These are phyloP conservation scores for Oophaga pumilio DNA, from an alignment of 2,113 vertebrate species.

Conservation along the genomic window DNA sequence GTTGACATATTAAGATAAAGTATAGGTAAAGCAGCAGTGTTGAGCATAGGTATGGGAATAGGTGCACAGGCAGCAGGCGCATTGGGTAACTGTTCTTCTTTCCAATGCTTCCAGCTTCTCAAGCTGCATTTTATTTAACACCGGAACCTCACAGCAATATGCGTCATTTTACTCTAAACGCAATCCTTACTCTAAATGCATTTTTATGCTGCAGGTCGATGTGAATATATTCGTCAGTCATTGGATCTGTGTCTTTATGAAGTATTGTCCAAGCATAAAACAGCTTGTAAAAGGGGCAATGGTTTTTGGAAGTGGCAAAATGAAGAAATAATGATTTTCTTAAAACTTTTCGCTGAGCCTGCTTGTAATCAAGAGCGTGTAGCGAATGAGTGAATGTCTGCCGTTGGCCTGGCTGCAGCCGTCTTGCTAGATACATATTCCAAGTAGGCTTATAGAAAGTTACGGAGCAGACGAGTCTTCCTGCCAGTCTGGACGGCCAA, in stretches of 20 bases:
- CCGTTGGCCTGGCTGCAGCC: constrained; percentile 61
- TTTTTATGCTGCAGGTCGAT: neutral
- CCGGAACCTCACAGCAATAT: neutral
- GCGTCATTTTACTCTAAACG: neutral
- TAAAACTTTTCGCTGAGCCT: constrained; percentile 51
- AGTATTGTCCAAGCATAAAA: constrained; percentile 13
- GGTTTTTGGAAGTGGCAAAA: constrained; percentile 54
- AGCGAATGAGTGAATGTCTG: constrained; percentile 62
- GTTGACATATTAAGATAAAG: no score
- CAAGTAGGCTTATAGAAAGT: constrained; percentile 53
- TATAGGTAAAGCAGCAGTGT: no score
- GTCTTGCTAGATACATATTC: constrained; percentile 37
- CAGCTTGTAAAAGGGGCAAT: constrained; percentile 2
- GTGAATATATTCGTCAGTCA: neutral
- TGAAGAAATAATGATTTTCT: constrained; percentile 39
- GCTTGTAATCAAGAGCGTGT: constrained; percentile 55
- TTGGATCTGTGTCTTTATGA: neutral
- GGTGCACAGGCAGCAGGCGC: no score
- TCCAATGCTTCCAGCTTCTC: neutral
- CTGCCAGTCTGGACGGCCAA: constrained; percentile 45
- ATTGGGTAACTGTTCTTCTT: neutral
- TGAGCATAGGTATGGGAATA: no score
- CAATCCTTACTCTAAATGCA: neutral
- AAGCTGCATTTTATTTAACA: neutral
- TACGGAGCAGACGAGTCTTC: constrained; percentile 47